Evolutionary conservation across 2,888 invertebrate species (phyloP).

Genomic region (Tetragonisca angustula): DNA sequence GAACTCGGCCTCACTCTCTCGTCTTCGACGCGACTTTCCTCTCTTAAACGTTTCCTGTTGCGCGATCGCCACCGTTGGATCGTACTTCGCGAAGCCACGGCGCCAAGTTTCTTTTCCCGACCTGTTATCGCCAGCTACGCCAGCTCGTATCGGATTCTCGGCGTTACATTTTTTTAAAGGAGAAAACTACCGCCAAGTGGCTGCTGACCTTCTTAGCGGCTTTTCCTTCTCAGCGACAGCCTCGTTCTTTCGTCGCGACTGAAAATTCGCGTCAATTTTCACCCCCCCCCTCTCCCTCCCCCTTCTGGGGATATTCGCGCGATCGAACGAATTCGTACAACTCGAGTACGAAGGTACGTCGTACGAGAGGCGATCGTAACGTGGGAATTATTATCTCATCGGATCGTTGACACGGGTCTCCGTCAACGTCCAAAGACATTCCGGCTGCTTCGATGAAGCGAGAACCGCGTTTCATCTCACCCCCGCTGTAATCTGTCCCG

Average conservation of each 20-base stretch:
- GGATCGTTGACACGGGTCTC: slow-evolving; percentile 31
- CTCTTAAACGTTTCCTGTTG: slow-evolving; percentile 48
- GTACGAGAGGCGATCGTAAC: slow-evolving; percentile 1
- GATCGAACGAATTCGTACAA: neutral
- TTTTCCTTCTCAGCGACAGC: neutral
- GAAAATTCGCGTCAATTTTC: neutral
- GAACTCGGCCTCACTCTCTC: neutral
- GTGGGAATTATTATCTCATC: slow-evolving; percentile 49
- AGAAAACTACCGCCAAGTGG: too few relatives aligned
- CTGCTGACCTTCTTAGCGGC: neutral
- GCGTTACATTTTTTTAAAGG: neutral
- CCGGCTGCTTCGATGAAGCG: slow-evolving; percentile 23
- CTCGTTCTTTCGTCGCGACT: neutral
- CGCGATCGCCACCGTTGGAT: slow-evolving; percentile 22
- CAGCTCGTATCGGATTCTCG: neutral
- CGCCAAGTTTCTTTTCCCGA: slow-evolving; percentile 5
- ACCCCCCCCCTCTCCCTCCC: too few relatives aligned
- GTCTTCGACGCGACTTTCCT: slow-evolving; percentile 37
- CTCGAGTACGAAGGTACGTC: neutral
- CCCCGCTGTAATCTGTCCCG: slow-evolving; percentile 45
- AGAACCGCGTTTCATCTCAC: slow-evolving; percentile 33
- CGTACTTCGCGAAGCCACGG: slow-evolving; percentile 1
- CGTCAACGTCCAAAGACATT: slow-evolving; percentile 16
- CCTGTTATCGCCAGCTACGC: neutral
- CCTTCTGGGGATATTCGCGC: neutral